Base-by-base conservation (phyloP, 1,140 invertebrate genomes). In the Drosophila nasuta region DNA sequence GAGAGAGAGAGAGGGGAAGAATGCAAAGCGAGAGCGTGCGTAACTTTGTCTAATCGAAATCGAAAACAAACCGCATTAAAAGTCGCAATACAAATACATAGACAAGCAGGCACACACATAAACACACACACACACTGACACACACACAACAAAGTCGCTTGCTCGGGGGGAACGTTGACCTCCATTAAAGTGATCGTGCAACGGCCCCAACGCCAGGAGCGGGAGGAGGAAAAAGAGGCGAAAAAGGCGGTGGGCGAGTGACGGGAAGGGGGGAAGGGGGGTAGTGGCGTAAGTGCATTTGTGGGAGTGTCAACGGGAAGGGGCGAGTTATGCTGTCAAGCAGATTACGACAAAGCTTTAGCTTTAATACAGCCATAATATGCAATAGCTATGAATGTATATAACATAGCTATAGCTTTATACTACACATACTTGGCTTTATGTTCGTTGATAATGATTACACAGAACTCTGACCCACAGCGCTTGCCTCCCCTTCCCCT, bases 11-110 rank as follows among this genome's bases (percentile, higher is more conserved):
- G 56, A 17, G 38, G 20, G 8, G 35, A 25, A 41, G 54, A 49
- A 33, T 33, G 5, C 30, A 7, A 33, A 45, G 35, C 25, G 35
- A 35, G 58, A 45, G 10, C 7, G 35, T 41, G 28, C n/a, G 17
- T 35, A 78, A 78, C 59, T 75, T 78, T 75, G 66, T 78, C 76
- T 75, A 78, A 78, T 75, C 66, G 60, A 65, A 75, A 78, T 78
- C 76, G 64, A 77, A 74, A 74, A 74, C 64, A 63, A 77, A 54
- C 58, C 63, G 64, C 58, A 67, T 65, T 52, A 41, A 58, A 77
- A 64, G 45, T 74, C 64, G 64, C 70, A 43, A 75, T 74, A 73
- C 49, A 72, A 25, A 63, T 10, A 51, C 13, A 51, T 4, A 25
- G 17, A 49, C 1, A 3, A 20, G 25, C 15, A 49, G 1, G n/a